These are phyloP conservation scores for Anas acuta DNA, from an alignment of 2,797 vertebrate genomes.

Conservation along the genomic window DNA sequence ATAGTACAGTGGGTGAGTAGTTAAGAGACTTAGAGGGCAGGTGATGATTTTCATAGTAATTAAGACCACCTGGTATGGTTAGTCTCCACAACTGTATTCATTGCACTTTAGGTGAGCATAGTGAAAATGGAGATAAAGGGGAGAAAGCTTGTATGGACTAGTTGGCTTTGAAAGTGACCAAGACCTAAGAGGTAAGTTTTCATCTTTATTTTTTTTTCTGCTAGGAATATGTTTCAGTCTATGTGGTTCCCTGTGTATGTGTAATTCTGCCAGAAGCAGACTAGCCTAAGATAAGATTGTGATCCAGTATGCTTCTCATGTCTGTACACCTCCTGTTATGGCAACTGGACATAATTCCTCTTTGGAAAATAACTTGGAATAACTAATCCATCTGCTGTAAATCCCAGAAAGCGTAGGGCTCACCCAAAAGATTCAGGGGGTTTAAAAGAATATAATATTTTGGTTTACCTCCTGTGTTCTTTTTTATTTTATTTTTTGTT, in stretches of 20 bases:
- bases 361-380: background rate
- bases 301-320: background rate
- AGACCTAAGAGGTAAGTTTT: conserved; percentile 74
- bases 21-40: background rate
- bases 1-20: background rate
- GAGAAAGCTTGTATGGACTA: conserved; percentile 71
- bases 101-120: conserved; percentile 67
- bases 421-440: background rate
- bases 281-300: background rate
- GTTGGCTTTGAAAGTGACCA: conserved; percentile 75
- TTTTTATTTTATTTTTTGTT: background rate
- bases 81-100: background rate
- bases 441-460: background rate
- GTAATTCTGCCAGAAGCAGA: background rate
- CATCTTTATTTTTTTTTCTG: background rate
- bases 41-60: background rate
- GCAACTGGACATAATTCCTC: background rate
- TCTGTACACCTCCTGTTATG: rapidly evolving
- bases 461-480: background rate
- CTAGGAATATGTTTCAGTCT: background rate
- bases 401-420: background rate
- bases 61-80: background rate
- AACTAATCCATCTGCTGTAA: background rate
- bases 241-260: background rate
- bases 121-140: conserved; percentile 78